A percentile compares a stretch with the other conserved stretches of the same genome.
Evolutionary conservation across 2,888 invertebrate genomes (phyloP).

Genomic region (Phymatocera aterrima): DNA sequence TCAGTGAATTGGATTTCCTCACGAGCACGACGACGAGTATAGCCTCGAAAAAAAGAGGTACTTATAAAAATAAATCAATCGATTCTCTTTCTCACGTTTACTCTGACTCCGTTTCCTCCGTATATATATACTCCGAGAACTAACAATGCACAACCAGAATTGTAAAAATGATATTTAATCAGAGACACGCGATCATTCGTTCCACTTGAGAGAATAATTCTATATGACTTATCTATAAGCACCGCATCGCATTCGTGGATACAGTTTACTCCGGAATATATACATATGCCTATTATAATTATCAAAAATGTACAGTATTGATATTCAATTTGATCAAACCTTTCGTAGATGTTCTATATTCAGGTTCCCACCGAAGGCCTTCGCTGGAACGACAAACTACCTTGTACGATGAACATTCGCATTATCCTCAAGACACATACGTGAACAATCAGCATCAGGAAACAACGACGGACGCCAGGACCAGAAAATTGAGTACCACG

Average conservation of each 20-base stretch:
- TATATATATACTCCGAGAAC: background rate
- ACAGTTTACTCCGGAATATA: too few species aligned
- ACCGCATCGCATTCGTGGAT: too few species aligned
- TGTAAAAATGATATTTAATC: background rate
- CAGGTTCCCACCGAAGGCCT: constrained; percentile 78
- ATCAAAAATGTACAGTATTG: background rate
- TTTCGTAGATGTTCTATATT: constrained; percentile 47
- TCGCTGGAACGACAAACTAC: constrained; percentile 89
- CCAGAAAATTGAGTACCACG: constrained; percentile 68
- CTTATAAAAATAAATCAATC: constrained; percentile 35
- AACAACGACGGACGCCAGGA: constrained; percentile 60
- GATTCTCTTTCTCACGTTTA: background rate
- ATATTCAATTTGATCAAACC: background rate
- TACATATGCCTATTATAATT: too few species aligned
- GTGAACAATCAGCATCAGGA: constrained; percentile 45
- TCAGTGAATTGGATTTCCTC: constrained; percentile 75
- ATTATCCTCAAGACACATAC: constrained; percentile 76
- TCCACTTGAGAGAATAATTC: background rate
- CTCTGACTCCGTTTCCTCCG: background rate
- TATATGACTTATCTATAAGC: too few species aligned
- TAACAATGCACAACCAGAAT: background rate
- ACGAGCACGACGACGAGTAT: constrained; percentile 68
- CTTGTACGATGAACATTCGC: constrained; percentile 84
- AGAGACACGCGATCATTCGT: background rate
- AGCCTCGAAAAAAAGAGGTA: constrained; percentile 65